These are phyloP conservation scores for Mylabris phalerata DNA, from an alignment of 1,140 invertebrate genomes.

Conservation along the genomic window DNA sequence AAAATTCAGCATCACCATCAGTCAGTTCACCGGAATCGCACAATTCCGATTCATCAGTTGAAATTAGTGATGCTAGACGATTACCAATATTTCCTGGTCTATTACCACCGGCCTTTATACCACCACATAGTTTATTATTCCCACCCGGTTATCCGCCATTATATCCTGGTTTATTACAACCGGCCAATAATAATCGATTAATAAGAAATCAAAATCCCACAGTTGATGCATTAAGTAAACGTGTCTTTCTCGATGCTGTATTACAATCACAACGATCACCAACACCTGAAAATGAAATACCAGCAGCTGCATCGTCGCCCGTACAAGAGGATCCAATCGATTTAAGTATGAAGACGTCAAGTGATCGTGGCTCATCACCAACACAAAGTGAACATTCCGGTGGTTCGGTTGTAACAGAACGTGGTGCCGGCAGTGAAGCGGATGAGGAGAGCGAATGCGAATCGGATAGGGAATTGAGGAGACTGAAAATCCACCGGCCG, in stretches of 20 bases:
- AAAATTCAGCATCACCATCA: conserved; percentile 55
- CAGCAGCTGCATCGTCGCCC: conserved; percentile 33
- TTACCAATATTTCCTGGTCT: conserved; percentile 55
- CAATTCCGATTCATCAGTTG: conserved; percentile 65
- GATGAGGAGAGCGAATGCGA: conserved; percentile 52
- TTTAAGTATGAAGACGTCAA: conserved; percentile 60
- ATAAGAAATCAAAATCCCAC: conserved; percentile 42
- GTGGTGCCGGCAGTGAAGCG: conserved; percentile 47
- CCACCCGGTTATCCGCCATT: conserved; percentile 55
- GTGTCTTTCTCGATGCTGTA: conserved; percentile 65
- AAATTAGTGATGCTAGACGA: conserved; percentile 54
- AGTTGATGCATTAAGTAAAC: conserved; percentile 54
- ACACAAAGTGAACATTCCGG: conserved; percentile 46
- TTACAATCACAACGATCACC: conserved; percentile 57
- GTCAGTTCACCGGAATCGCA: conserved; percentile 70
- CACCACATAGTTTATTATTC: conserved; percentile 60
- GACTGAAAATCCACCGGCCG: conserved; percentile 46
- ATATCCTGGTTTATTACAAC: conserved; percentile 55
- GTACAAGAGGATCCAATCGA: conserved; percentile 70
- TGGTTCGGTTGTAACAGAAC: conserved; percentile 45
- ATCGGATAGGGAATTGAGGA: conserved; percentile 46
- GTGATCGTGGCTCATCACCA: conserved; percentile 45
- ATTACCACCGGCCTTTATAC: conserved; percentile 53
- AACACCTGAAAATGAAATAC: conserved; percentile 42
- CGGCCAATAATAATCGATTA: conserved; percentile 49